A percentile compares a stretch with the other conserved stretches of the same genome.
phyloP scores from a whole-genome alignment of 2,113 vertebrate species.

The Alouatta palliata region DNA sequence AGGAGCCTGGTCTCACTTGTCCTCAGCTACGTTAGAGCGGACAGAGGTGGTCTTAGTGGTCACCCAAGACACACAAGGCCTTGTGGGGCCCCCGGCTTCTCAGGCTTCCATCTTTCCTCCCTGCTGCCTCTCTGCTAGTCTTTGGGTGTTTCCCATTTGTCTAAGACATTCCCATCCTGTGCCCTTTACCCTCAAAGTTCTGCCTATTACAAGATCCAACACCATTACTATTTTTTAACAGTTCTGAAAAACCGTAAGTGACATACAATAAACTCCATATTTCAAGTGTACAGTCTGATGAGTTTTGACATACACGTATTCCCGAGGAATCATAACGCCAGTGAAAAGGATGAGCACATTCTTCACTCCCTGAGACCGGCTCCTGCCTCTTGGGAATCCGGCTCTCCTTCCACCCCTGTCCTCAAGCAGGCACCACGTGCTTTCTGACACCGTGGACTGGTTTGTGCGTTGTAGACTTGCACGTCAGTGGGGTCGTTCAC shows the following conservation, averaged over 20 bases:
- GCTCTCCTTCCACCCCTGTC: background rate
- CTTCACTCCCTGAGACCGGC: background rate
- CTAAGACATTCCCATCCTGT: background rate
- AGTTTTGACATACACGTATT: background rate
- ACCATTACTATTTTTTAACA: background rate
- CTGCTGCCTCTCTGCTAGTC: background rate
- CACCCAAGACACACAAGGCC: background rate
- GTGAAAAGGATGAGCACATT: background rate
- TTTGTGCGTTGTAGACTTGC: background rate
- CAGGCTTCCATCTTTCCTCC: accelerated
- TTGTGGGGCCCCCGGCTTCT: background rate
- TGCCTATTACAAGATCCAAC: background rate
- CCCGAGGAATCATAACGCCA: accelerated
- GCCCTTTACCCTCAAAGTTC: background rate
- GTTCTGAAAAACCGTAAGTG: background rate
- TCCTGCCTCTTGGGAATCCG: too few relatives aligned
- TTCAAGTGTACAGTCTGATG: background rate
- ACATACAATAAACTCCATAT: too few relatives aligned
- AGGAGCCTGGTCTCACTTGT: accelerated
- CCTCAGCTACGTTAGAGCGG: background rate
- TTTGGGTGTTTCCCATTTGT: background rate
- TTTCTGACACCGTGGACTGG: background rate
- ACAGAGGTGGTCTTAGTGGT: too few relatives aligned
- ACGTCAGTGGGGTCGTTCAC: background rate
- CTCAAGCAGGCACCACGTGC: background rate